phyloP scores from a whole-genome alignment of 2,888 invertebrate species.

The Pristionchus maxplancki region DNA sequence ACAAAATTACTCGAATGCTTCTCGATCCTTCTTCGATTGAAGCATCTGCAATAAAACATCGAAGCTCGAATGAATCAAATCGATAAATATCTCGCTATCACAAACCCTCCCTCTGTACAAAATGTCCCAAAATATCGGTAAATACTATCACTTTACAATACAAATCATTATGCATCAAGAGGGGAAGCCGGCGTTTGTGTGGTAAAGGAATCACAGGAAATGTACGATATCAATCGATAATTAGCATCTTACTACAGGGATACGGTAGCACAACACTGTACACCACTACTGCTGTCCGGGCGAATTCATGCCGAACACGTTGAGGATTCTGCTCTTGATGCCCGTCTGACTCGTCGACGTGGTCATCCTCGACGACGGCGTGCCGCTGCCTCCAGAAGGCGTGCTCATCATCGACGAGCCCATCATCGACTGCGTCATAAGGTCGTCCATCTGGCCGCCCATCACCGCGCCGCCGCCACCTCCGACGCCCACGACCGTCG shows the following conservation, averaged over 20 bases:
- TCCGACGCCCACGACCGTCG: neutral
- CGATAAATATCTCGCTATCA: neutral
- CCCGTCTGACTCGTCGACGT: constrained; percentile 58
- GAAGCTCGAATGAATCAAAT: neutral
- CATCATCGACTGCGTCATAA: constrained; percentile 50
- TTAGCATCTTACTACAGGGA: neutral
- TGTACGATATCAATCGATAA: neutral
- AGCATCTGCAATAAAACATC: constrained; percentile 4
- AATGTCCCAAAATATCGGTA: constrained; percentile 17
- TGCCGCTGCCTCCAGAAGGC: neutral
- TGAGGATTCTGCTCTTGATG: constrained; percentile 63
- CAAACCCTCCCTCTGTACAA: neutral
- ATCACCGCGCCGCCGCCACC: neutral
- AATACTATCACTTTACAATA: neutral
- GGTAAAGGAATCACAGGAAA: neutral
- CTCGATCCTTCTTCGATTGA: constrained; percentile 49
- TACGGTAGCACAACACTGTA: constrained; percentile 5
- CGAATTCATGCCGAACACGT: constrained; percentile 60
- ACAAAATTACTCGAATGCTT: constrained; percentile 11
- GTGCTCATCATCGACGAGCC: constrained; percentile 36
- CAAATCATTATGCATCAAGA: constrained; percentile 4
- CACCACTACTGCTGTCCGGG: constrained; percentile 26
- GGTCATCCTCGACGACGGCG: constrained; percentile 55
- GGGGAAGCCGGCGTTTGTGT: no score
- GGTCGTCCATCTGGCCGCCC: constrained; percentile 47